Conservation (phyloP, 2,113 vertebrate species). For the Platichthys flesus region DNA sequence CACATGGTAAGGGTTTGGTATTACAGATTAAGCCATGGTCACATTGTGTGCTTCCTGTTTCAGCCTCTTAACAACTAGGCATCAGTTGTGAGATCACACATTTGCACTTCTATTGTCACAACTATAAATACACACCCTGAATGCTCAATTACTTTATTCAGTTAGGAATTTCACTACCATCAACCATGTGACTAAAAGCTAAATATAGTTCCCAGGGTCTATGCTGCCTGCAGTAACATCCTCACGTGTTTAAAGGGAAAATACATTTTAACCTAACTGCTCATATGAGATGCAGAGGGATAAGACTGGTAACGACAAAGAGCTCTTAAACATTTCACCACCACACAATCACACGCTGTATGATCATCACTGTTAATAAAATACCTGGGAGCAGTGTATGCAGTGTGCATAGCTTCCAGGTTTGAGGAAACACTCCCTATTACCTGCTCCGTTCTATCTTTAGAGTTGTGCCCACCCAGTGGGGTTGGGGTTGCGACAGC, state of each 20-base stretch:
- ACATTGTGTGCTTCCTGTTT: background rate
- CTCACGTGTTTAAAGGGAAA: no score
- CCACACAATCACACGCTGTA: background rate
- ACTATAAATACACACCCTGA: slow-evolving; percentile 53
- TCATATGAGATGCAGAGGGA: no score
- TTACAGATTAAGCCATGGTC: background rate
- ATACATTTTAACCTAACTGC: background rate
- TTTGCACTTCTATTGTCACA: slow-evolving; percentile 15
- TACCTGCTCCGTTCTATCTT: slow-evolving; percentile 49
- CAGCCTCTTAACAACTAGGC: slow-evolving; percentile 7
- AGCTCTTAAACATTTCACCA: background rate
- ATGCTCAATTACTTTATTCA: slow-evolving; percentile 48
- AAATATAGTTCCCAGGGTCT: slow-evolving; percentile 38
- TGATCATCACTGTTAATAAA: slow-evolving; percentile 2
- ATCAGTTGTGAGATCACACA: slow-evolving; percentile 21
- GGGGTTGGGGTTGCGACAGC: slow-evolving; percentile 33
- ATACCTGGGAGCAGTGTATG: background rate
- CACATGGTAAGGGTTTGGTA: background rate
- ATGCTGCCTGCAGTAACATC: slow-evolving; percentile 9
- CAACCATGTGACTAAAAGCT: slow-evolving; percentile 51
- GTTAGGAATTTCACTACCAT: slow-evolving; percentile 51
- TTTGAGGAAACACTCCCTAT: slow-evolving; percentile 19
- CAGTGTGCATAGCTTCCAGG: slow-evolving; percentile 8
- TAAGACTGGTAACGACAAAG: background rate
- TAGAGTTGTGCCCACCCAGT: slow-evolving; percentile 42